phyloP scores from a whole-genome alignment of 1,140 invertebrate species.

The Ceratina calcarata region DNA sequence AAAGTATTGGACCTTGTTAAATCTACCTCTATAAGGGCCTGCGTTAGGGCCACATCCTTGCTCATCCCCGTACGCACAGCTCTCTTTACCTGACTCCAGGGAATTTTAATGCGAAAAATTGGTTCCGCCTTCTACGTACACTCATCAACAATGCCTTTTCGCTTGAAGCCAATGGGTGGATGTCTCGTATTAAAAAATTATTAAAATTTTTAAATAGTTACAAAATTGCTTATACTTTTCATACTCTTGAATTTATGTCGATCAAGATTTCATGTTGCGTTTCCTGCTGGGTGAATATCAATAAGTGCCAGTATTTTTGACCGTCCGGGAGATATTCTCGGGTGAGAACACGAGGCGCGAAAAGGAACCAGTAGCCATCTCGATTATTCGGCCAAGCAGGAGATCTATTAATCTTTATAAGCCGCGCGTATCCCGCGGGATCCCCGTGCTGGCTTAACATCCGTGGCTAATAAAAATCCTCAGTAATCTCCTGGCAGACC shows the following conservation, averaged over 20 bases:
- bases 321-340: not conserved
- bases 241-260: too few species aligned
- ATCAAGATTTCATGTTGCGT: not conserved
- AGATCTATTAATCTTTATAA: slow-evolving; percentile 72
- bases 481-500: slow-evolving; percentile 62
- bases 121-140: slow-evolving; percentile 58
- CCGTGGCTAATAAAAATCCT: slow-evolving; percentile 72
- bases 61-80: slow-evolving; percentile 33
- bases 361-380: slow-evolving; percentile 11
- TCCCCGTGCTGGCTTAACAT: slow-evolving; percentile 41
- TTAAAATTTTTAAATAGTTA: not conserved
- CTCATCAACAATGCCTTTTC: not conserved
- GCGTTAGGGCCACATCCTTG: slow-evolving; percentile 46
- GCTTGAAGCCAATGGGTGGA: not conserved
- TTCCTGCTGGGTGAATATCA: too few species aligned
- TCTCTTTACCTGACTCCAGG: slow-evolving; percentile 69
- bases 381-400: slow-evolving; percentile 38
- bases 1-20: slow-evolving; percentile 80
- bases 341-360: not conserved
- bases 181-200: too few species aligned
- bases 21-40: slow-evolving; percentile 78
- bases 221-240: too few species aligned
- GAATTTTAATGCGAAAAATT: slow-evolving; percentile 81
- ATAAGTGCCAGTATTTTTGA: not conserved
- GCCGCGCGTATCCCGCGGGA: slow-evolving; percentile 62